Evolutionary conservation across 2,888 invertebrate species (phyloP).

Genomic region (Dryadula phaetusa): DNA sequence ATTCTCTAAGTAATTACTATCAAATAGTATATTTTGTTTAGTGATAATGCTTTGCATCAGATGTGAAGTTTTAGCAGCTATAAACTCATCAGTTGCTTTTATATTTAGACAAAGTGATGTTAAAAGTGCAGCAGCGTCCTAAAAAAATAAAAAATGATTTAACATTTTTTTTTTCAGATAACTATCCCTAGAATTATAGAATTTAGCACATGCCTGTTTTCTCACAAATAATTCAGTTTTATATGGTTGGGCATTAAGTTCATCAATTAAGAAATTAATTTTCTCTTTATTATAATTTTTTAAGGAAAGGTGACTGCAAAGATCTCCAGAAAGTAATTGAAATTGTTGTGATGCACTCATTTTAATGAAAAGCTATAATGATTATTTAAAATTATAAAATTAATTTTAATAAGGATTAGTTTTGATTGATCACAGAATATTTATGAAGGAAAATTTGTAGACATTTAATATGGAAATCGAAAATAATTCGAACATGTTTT

Average conservation of each 20-base stretch:
- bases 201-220: conserved; percentile 68
- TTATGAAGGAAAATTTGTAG: not conserved
- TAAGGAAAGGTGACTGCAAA: conserved; percentile 65
- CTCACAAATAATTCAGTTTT: conserved; percentile 73
- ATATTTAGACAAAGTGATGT: conserved; percentile 67
- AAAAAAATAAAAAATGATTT: conserved; percentile 47
- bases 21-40: conserved; percentile 79
- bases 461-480: not conserved
- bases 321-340: conserved; percentile 64
- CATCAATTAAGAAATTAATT: conserved; percentile 83
- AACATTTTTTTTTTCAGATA: not conserved
- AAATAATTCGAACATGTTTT: conserved; percentile 14
- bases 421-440: not conserved
- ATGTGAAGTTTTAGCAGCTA: conserved; percentile 84
- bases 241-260: conserved; percentile 86
- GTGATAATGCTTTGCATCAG: conserved; percentile 82
- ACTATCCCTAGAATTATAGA: conserved; percentile 45
- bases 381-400: not conserved
- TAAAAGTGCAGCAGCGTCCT: conserved; percentile 69
- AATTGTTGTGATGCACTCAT: conserved; percentile 57
- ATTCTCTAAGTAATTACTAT: conserved; percentile 59
- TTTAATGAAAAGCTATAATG: not conserved
- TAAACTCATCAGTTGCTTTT: conserved; percentile 76
- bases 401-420: not conserved
- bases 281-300: conserved; percentile 75